A percentile compares a stretch with the other conserved stretches of the same genome.
Evolutionary conservation across 2,888 invertebrate species (phyloP).

Genomic region (Eupithecia subumbrata): DNA sequence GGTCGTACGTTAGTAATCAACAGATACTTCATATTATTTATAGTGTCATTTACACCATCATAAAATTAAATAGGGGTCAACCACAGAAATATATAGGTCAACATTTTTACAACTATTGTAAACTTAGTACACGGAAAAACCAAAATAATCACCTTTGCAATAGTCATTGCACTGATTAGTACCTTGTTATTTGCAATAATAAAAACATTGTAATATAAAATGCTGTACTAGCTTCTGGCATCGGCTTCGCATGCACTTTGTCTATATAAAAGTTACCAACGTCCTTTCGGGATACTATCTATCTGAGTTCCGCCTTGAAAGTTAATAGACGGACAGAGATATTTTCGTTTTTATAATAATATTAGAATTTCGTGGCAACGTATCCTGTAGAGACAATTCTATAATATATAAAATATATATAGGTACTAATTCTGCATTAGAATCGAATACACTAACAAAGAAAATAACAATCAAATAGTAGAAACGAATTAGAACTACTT

Average conservation of each 20-base stretch:
- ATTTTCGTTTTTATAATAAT: too few species aligned
- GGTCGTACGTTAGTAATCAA: neutral
- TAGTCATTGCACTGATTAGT: neutral
- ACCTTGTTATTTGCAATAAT: neutral
- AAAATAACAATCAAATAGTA: too few species aligned
- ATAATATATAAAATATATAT: too few species aligned
- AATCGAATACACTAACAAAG: too few species aligned
- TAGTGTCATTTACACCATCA: neutral
- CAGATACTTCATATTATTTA: neutral
- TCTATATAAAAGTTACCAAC: neutral
- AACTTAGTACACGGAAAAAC: neutral
- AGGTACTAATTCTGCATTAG: too few species aligned
- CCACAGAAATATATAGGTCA: too few species aligned
- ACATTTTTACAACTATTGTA: neutral
- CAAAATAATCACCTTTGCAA: neutral
- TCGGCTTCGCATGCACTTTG: neutral
- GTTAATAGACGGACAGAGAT: too few species aligned
- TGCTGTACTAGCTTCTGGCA: neutral
- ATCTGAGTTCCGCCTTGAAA: neutral
- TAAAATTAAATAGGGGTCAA: neutral
- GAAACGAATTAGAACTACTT: too few species aligned
- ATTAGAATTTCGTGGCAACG: too few species aligned
- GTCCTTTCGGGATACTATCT: neutral
- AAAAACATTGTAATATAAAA: neutral
- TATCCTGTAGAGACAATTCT: too few species aligned